phyloP scores from a whole-genome alignment of 2,797 vertebrate species.

The Vespertilio murinus region DNA sequence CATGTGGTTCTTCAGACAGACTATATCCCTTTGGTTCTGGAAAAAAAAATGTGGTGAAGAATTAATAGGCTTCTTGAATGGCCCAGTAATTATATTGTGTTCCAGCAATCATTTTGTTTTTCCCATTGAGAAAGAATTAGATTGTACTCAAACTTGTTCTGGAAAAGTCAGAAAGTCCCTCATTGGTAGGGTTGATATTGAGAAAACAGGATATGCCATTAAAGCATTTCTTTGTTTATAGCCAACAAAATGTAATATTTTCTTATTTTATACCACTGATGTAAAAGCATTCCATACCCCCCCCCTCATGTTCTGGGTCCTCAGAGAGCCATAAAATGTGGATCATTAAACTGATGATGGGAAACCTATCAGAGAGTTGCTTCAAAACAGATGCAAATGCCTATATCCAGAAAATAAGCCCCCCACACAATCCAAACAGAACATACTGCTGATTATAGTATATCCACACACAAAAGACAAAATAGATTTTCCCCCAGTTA shows the following conservation, averaged over 20 bases:
- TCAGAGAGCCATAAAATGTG: slow-evolving; percentile 33
- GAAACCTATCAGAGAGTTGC: slow-evolving; percentile 1
- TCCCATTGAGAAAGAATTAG: slow-evolving; percentile 39
- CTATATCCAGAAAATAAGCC: background rate
- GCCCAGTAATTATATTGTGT: background rate
- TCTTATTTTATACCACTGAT: slow-evolving; percentile 72
- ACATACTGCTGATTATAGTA: background rate
- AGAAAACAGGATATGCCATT: slow-evolving; percentile 30
- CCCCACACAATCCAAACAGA: background rate
- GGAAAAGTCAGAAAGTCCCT: slow-evolving; percentile 49
- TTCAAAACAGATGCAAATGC: slow-evolving; percentile 39
- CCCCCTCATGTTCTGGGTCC: background rate
- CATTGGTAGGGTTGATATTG: slow-evolving; percentile 11
- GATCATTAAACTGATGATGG: slow-evolving; percentile 31
- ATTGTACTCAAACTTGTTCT: slow-evolving; percentile 18
- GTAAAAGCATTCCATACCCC: slow-evolving; percentile 1
- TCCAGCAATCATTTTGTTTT: slow-evolving; percentile 31
- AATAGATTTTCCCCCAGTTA: background rate
- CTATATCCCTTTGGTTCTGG: background rate
- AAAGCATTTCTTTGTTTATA: slow-evolving; percentile 55
- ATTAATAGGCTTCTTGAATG: slow-evolving; percentile 12
- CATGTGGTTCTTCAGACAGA: background rate
- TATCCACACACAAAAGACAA: background rate
- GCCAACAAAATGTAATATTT: slow-evolving; percentile 73
- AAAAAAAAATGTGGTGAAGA: background rate